Evolutionary conservation across 2,113 vertebrate genomes (phyloP), one percentile per base, ranked within the genome.

Genomic region (Caloenas nicobarica): DNA sequence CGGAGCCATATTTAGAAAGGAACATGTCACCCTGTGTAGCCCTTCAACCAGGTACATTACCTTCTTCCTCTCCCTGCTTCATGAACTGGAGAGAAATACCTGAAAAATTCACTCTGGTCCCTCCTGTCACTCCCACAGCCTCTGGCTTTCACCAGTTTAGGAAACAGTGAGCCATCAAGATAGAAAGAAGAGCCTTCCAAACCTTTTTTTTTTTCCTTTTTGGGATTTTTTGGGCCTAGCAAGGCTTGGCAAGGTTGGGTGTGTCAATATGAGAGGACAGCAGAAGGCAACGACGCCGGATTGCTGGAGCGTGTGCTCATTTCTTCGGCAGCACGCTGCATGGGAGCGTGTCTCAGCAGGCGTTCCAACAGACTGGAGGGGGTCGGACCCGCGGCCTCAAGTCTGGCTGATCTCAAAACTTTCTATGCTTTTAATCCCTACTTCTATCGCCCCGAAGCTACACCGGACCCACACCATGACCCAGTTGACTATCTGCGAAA

Each of bases 221-320:
- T 51, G 48, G 57, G 73, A 82, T 60, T 80, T 79, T 86, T 89
- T 89, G 71, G 57, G 62, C 88, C 84, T 51, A 72, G 70, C 66
- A 80, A 68, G 77, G 78, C 88, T 94, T 94, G 95, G 92, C 81
- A 76, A 85, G 78, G 61, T 56, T 85, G 86, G 56, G 44, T 85
- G 85, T n/a, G 44, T 94, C 88, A 89, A 89, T 82, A 81, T 0
- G 85, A 97, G 81, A 80, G 54, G 76, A 82, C 81, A 94, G 18
- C 90, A 91, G 50, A 53, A 90, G 94, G 90, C 94, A 95, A 94
- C 80, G 71, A 91, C 85, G 81, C 34, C 51, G 89, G 92, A 89
- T 94, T 68, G 84, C 51, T 95, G 0, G 5, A 2, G 70, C 51
- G 42, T 64, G 81, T 33, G 93, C 92, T 94, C 93, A 89, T 89